A percentile compares a stretch with the other conserved stretches of the same genome.
phyloP scores from a whole-genome alignment of 2,113 vertebrate genomes.

The Sorex araneus region DNA sequence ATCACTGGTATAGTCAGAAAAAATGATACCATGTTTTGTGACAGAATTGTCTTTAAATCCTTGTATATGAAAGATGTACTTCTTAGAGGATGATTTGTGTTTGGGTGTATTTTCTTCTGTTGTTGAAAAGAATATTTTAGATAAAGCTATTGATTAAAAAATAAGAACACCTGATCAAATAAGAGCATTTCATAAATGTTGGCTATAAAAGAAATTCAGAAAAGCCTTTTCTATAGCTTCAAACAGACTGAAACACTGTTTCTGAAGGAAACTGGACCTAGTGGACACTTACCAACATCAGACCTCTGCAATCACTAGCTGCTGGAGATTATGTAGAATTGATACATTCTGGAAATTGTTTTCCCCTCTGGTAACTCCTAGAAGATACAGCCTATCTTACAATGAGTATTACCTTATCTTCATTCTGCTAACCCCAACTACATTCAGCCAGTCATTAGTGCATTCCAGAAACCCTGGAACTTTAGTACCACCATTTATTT shows the following conservation, averaged over 20 bases:
- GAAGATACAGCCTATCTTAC: background rate
- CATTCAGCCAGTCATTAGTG: background rate
- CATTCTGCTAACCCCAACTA: background rate
- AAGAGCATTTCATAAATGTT: background rate
- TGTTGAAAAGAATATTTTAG: too few relatives aligned
- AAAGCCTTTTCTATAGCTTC: background rate
- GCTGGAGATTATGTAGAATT: background rate
- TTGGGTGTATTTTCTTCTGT: too few relatives aligned
- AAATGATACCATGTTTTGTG: too few relatives aligned
- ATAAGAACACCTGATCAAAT: too few relatives aligned
- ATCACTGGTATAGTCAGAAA: too few relatives aligned
- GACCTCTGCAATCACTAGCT: background rate
- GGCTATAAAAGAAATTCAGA: background rate
- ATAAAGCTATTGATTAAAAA: too few relatives aligned
- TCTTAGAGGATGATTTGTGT: too few relatives aligned
- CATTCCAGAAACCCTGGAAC: background rate
- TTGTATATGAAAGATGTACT: too few relatives aligned
- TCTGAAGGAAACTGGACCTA: background rate
- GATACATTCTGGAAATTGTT: too few relatives aligned
- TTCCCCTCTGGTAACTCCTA: background rate
- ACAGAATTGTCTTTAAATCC: too few relatives aligned
- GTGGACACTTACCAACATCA: background rate
- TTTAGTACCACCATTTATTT: background rate
- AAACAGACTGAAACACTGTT: background rate
- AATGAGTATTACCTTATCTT: background rate